Percentiles rank a stretch among this genome's conserved stretches.
These are phyloP conservation scores for Gastrophysa polygoni DNA, from an alignment of 2,888 invertebrate genomes.

Conservation along the genomic window DNA sequence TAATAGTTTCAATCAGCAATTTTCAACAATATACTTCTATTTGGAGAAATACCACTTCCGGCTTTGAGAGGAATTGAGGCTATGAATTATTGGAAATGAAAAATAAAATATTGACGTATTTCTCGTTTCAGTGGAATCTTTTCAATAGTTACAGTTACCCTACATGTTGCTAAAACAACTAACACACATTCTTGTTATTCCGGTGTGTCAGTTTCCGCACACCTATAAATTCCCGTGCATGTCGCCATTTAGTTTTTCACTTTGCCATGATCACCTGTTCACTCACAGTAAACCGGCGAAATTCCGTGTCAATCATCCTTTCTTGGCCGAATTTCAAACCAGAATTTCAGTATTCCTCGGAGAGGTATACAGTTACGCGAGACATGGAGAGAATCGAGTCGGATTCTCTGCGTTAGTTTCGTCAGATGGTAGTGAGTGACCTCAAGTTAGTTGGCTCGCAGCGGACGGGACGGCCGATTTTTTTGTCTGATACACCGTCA, in stretches of 20 bases:
- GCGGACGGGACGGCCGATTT: slow-evolving; percentile 27
- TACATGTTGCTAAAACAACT: background rate
- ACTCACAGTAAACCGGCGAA: background rate
- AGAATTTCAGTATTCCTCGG: slow-evolving; percentile 10
- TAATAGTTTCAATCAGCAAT: too few relatives aligned
- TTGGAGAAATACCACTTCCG: too few relatives aligned
- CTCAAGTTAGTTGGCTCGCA: slow-evolving; percentile 28
- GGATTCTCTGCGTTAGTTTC: slow-evolving; percentile 25
- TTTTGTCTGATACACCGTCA: slow-evolving; percentile 38
- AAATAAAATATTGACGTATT: background rate
- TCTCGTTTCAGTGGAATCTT: background rate
- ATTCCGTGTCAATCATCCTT: background rate
- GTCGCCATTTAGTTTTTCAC: background rate
- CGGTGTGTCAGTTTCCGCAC: background rate
- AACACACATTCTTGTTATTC: background rate
- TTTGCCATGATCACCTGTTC: background rate
- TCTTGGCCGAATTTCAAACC: slow-evolving; percentile 21
- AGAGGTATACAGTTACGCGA: slow-evolving; percentile 24
- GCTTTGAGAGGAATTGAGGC: too few relatives aligned
- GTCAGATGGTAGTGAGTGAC: slow-evolving; percentile 31
- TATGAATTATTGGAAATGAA: too few relatives aligned
- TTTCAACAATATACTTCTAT: too few relatives aligned
- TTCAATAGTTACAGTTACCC: background rate
- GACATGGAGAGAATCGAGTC: slow-evolving; percentile 18
- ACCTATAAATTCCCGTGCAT: background rate